phyloP scores from a whole-genome alignment of 2,113 vertebrate species.

The Dissostichus mawsoni region DNA sequence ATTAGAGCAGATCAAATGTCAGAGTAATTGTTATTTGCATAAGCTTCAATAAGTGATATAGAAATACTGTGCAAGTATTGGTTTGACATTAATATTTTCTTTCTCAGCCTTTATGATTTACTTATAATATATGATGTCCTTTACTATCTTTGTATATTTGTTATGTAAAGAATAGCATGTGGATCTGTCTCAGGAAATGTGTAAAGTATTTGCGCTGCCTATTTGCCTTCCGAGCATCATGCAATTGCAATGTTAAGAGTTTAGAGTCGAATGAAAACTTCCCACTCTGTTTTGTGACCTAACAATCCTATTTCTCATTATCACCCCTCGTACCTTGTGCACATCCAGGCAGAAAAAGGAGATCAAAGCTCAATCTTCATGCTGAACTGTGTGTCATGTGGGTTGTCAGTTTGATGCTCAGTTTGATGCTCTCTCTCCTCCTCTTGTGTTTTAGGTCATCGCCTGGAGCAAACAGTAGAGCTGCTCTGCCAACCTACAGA shows the following conservation, averaged over 20 bases:
- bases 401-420: slow-evolving; percentile 39
- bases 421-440: slow-evolving; percentile 41
- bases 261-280: background rate
- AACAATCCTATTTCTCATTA: slow-evolving; percentile 10
- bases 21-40: background rate
- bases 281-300: background rate
- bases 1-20: background rate
- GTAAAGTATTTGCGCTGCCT: background rate
- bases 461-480: slow-evolving; percentile 58
- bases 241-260: slow-evolving; percentile 1
- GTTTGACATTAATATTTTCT: background rate
- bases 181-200: background rate
- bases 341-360: slow-evolving; percentile 20
- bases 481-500: slow-evolving; percentile 54
- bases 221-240: background rate
- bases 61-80: background rate
- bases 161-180: background rate
- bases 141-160: background rate
- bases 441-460: slow-evolving; percentile 63
- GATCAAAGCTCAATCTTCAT: slow-evolving; percentile 31
- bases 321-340: slow-evolving; percentile 1
- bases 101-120: background rate
- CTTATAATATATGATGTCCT: background rate
- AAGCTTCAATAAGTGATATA: background rate
- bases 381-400: slow-evolving; percentile 18